Percentiles rank a stretch among this genome's conserved stretches.
Evolutionary conservation across 2,113 vertebrate species (phyloP).

Genomic region (Arothron firmamentum): DNA sequence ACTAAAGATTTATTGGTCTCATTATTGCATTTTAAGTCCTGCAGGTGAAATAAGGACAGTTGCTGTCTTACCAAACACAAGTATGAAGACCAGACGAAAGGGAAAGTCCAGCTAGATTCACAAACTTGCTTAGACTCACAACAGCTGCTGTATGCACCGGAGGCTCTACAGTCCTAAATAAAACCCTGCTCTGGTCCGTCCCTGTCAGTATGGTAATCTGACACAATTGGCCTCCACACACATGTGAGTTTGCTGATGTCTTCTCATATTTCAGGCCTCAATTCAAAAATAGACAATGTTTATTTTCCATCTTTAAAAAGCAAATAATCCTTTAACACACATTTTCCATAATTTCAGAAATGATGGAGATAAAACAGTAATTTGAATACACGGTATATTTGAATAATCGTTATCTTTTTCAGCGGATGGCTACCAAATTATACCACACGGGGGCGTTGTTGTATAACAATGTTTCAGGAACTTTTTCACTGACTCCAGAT

Average conservation of each 20-base stretch:
- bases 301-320: too few species aligned
- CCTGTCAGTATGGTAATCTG: neutral
- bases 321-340: too few species aligned
- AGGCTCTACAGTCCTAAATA: conserved; percentile 39
- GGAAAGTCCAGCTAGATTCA: conserved; percentile 29
- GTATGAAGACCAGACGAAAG: conserved; percentile 16
- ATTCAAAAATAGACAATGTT: conserved; percentile 39
- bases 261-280: conserved; percentile 32
- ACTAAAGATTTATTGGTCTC: too few species aligned
- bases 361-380: too few species aligned
- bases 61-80: conserved; percentile 48
- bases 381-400: neutral
- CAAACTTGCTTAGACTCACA: conserved; percentile 14
- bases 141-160: conserved; percentile 58
- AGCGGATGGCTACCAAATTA: neutral
- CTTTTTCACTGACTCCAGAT: conserved; percentile 11
- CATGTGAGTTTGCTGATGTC: neutral
- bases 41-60: conserved; percentile 3
- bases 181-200: conserved; percentile 17
- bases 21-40: too few species aligned
- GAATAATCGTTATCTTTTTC: neutral
- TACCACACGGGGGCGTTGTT: conserved; percentile 47
- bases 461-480: neutral
- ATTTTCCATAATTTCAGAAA: too few species aligned
- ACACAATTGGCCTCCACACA: conserved; percentile 9